phyloP scores from a whole-genome alignment of 2,888 invertebrate genomes.

The Drosophila flavopinicola region DNA sequence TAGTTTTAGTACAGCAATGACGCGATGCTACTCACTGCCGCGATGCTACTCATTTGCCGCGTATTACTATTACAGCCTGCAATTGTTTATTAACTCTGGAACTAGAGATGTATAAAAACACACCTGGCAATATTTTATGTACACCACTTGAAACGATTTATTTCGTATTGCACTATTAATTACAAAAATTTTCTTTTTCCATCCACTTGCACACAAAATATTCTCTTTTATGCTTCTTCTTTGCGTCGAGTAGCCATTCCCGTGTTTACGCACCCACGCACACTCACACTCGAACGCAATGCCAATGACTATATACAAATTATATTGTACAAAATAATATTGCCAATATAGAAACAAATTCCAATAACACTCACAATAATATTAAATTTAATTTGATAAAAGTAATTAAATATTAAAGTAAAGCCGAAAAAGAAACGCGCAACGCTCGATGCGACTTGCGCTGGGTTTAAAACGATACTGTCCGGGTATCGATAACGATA shows the following conservation, averaged over 20 bases:
- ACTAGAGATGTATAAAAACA: constrained; percentile 27
- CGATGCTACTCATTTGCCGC: constrained; percentile 70
- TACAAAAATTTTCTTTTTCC: constrained; percentile 49
- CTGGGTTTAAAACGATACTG: constrained; percentile 33
- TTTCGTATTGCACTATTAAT: constrained; percentile 52
- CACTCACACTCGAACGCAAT: constrained; percentile 33
- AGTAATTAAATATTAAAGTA: constrained; percentile 5
- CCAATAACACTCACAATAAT: constrained; percentile 5
- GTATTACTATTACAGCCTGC: constrained; percentile 34
- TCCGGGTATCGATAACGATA: constrained; percentile 45
- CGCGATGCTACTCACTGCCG: constrained; percentile 79
- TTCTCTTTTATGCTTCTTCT: constrained; percentile 60
- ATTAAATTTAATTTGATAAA: not conserved
- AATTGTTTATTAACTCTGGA: constrained; percentile 28
- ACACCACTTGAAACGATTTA: constrained; percentile 40
- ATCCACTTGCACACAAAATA: constrained; percentile 71
- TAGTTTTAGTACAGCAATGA: constrained; percentile 84
- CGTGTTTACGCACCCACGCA: constrained; percentile 43
- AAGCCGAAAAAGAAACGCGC: constrained; percentile 36
- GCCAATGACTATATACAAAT: constrained; percentile 1
- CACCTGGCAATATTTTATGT: constrained; percentile 48
- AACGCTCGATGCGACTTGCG: constrained; percentile 32
- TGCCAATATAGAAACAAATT: not conserved
- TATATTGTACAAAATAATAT: not conserved
- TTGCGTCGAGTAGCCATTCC: constrained; percentile 31